Evolutionary conservation across 2,888 invertebrate genomes (phyloP).

Genomic region (Mylabris sibirica): DNA sequence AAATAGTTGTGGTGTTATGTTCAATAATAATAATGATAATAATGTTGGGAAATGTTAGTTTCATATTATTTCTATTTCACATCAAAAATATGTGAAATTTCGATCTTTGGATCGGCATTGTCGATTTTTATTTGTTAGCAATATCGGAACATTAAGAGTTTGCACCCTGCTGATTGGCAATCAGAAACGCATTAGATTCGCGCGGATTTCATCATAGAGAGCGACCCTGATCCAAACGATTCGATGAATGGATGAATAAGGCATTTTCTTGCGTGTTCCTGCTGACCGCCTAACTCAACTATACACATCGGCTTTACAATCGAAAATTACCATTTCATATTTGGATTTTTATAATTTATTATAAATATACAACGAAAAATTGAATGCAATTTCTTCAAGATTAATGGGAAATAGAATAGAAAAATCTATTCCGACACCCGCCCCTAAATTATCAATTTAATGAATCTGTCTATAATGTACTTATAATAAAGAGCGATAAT

Average conservation of each 20-base stretch:
- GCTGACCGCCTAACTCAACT: slow-evolving; percentile 22
- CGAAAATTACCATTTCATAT: slow-evolving; percentile 11
- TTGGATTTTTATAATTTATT: not conserved
- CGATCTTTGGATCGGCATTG: not conserved
- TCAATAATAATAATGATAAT: slow-evolving; percentile 1
- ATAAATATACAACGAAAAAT: not conserved
- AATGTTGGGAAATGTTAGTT: not conserved
- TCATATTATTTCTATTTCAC: not conserved
- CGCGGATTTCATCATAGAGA: slow-evolving; percentile 49
- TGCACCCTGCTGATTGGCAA: slow-evolving; percentile 52
- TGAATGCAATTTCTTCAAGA: not conserved
- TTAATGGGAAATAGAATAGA: not conserved
- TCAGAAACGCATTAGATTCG: slow-evolving; percentile 59
- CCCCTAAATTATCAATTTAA: slow-evolving; percentile 26
- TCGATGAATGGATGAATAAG: slow-evolving; percentile 46
- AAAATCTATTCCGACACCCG: slow-evolving; percentile 15
- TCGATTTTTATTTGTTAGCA: slow-evolving; percentile 35
- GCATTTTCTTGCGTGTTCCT: slow-evolving; percentile 25
- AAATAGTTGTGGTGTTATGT: slow-evolving; percentile 33
- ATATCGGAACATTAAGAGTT: slow-evolving; percentile 43
- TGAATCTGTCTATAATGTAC: slow-evolving; percentile 21
- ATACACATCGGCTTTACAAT: not conserved
- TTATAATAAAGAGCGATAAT: slow-evolving; percentile 39
- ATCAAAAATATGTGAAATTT: not conserved
- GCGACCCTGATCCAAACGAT: slow-evolving; percentile 52